A percentile compares a stretch with the other conserved stretches of the same genome.
These are phyloP conservation scores for Amazona vittata DNA, from an alignment of 2,113 vertebrate genomes.

Conservation along the genomic window DNA sequence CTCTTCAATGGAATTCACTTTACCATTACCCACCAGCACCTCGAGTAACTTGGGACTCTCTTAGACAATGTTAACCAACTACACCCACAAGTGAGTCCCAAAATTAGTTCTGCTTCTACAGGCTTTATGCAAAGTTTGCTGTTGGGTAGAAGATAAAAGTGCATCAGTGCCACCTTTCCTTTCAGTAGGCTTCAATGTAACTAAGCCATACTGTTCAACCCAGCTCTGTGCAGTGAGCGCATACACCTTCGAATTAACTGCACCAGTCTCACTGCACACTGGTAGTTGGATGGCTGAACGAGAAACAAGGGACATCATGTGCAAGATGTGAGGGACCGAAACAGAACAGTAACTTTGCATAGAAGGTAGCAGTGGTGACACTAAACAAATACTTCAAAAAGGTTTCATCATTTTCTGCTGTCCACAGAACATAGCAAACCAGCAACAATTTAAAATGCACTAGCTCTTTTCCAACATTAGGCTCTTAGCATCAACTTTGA, in stretches of 20 bases:
- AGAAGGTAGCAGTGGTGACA: not conserved
- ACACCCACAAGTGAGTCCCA: not conserved
- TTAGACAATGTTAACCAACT: not conserved
- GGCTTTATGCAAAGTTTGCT: not conserved
- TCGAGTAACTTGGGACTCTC: not conserved
- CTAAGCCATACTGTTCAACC: not conserved
- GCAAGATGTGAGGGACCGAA: not conserved
- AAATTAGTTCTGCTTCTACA: not conserved
- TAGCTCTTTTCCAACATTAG: not conserved
- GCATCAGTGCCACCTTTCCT: not conserved
- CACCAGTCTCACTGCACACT: not conserved
- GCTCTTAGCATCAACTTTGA: not conserved
- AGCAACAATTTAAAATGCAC: not conserved
- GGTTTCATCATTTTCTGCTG: not conserved
- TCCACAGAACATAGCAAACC: not conserved
- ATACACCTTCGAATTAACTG: not conserved
- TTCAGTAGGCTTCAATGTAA: not conserved
- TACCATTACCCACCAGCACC: not conserved
- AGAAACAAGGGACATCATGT: not conserved
- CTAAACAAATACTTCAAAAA: not conserved
- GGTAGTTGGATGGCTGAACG: not conserved
- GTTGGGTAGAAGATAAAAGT: not conserved
- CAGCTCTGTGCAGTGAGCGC: not conserved
- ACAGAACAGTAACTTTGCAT: not conserved
- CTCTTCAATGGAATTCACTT: not conserved